Evolutionary conservation across 2,797 vertebrate species (phyloP).

Genomic region (Galagoides demidoff): DNA sequence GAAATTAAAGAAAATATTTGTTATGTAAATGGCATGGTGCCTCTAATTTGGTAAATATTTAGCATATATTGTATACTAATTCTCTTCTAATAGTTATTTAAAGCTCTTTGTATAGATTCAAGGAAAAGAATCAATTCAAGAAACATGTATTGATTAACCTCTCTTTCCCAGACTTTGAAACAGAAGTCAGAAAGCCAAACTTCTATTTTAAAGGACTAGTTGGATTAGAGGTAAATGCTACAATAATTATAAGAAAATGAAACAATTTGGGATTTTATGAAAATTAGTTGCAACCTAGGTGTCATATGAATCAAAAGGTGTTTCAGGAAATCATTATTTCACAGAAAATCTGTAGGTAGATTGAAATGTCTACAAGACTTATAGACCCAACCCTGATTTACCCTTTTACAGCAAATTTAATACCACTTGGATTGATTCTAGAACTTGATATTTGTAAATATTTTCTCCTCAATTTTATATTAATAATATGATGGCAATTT

Average conservation of each 20-base stretch:
- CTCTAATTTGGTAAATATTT: neutral
- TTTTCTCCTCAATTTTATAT: neutral
- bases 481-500: neutral
- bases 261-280: neutral
- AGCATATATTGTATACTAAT: neutral
- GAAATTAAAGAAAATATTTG: neutral
- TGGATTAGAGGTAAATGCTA: neutral
- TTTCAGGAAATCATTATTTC: neutral
- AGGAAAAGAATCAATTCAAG: neutral
- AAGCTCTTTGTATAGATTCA: neutral
- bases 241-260: slow-evolving; percentile 3
- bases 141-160: neutral
- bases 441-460: neutral
- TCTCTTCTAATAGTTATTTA: neutral
- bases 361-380: neutral
- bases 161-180: neutral
- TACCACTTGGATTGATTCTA: neutral
- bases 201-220: neutral
- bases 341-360: neutral
- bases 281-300: neutral
- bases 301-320: neutral
- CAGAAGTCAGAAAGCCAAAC: neutral
- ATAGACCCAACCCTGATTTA: neutral
- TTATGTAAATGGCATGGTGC: neutral
- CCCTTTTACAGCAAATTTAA: neutral